These are phyloP conservation scores for Pocota personata DNA, from an alignment of 2,888 invertebrate genomes.

Conservation along the genomic window DNA sequence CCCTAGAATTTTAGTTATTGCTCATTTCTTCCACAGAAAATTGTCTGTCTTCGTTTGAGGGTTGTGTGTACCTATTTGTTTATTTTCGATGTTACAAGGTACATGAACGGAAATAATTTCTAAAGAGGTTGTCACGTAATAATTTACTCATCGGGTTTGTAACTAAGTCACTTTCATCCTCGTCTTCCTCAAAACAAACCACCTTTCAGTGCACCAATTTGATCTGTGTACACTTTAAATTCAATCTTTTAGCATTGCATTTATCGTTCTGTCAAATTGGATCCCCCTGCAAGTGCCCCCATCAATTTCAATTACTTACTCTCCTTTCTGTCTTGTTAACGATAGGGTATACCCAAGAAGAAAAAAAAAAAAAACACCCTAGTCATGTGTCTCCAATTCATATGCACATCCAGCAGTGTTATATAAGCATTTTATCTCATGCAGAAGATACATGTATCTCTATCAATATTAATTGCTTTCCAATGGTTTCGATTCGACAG, in stretches of 20 bases:
- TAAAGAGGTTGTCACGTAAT: too few species aligned
- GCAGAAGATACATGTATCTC: constrained; percentile 56
- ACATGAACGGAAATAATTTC: too few species aligned
- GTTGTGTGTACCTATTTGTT: too few species aligned
- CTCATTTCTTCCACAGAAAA: too few species aligned
- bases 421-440: constrained; percentile 33
- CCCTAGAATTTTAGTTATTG: too few species aligned
- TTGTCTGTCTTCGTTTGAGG: too few species aligned
- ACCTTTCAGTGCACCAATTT: neutral
- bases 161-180: too few species aligned
- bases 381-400: constrained; percentile 50
- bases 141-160: too few species aligned
- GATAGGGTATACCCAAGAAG: neutral
- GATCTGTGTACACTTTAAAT: neutral
- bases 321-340: neutral
- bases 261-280: neutral
- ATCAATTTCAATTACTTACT: constrained; percentile 64
- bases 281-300: neutral
- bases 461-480: constrained; percentile 73
- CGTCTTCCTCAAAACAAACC: too few species aligned
- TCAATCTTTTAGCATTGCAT: neutral
- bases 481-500: constrained; percentile 60
- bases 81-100: too few species aligned
- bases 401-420: constrained; percentile 38
- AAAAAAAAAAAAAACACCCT: constrained; percentile 8